Base-by-base conservation (phyloP, 2,888 invertebrate genomes). In the Drosophila bunnanda region DNA sequence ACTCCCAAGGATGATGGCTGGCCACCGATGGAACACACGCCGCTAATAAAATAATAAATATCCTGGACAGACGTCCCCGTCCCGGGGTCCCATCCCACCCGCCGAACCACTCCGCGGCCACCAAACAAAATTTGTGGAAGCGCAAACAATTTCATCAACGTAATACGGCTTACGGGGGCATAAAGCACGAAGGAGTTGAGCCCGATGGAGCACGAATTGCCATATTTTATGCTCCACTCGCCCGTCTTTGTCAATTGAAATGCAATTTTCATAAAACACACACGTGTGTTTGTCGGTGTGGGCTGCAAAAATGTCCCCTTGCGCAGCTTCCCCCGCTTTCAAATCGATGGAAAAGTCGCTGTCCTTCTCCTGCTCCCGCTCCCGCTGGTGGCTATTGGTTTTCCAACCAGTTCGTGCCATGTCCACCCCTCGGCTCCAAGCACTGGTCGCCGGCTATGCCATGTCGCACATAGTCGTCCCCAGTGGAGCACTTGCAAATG, bases 11-110 rank as follows among this genome's bases (percentile, higher is more conserved):
- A 65, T 41, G 55, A 46, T 41, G 54, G 34, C 54, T 38, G 36
- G 65, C 66, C 48, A 13, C 34, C 36, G 61, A 30, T 34, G 22
- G 65, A 81, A 75, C 86, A 88, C 83, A 88, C 80, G 88, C 78
- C 83, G 85, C 89, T 86, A 86, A 86, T 86, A 86, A 86, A 86
- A 86, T 86, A 89, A 89, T 88, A 86, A 86, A 86, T 88, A 89
- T 88, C 79, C 88, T 74, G 79, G 66, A 53, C 55, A 46, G 66
- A 44, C 55, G 39, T 10, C 46, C 44, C 20, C 39, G 44, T 55
- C 41, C 48, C 30, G 17, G 12, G 28, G n/a, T n/a, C 46, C 53
- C 41, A 59, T 17, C 43, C 34, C 73, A 67, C 67, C 64, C 43
- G 34, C 43, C 38, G 28, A 54, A 32, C 41, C 54, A 34, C 61